Percentiles rank a stretch among this genome's conserved stretches.
Evolutionary conservation across 92 coral and sea anemone genomes (phyloP).

Genomic region (Porites evermanni): DNA sequence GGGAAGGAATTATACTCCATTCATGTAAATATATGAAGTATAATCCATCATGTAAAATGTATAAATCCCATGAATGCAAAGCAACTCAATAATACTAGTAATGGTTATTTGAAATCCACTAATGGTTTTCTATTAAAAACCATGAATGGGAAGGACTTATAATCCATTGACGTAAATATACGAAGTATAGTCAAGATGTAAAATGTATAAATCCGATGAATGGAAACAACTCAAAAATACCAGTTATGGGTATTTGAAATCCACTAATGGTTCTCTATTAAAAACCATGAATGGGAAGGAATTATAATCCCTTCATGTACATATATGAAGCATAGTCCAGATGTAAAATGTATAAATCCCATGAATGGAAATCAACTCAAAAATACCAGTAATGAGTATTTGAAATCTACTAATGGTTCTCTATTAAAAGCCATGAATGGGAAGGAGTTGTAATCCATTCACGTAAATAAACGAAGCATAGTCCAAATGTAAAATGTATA

Average conservation of each 20-base stretch:
- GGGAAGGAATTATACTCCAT: conserved; percentile 22
- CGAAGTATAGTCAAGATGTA: neutral
- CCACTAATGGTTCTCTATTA: neutral
- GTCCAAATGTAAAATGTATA: neutral
- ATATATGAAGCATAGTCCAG: too few species aligned
- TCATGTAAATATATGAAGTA: conserved; percentile 9
- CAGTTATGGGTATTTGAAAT: neutral
- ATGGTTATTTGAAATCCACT: conserved; percentile 24
- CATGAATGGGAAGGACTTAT: too few species aligned
- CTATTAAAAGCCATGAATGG: too few species aligned
- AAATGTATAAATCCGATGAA: conserved; percentile 16
- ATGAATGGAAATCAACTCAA: conserved; percentile 29
- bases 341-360: neutral
- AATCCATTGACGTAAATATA: conserved; percentile 5
- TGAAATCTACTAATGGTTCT: neutral
- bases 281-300: too few species aligned
- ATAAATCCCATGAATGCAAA: conserved; percentile 30
- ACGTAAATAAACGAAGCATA: too few species aligned
- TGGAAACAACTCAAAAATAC: neutral
- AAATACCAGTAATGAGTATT: conserved; percentile 11
- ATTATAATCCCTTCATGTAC: neutral
- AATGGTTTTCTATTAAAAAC: neutral
- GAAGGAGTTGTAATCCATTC: neutral
- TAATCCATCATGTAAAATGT: neutral
- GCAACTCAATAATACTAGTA: conserved; percentile 9